Evolutionary conservation across 2,888 invertebrate species (phyloP), one percentile per base, ranked within the genome.

Genomic region (Cephus rjabovi): DNA sequence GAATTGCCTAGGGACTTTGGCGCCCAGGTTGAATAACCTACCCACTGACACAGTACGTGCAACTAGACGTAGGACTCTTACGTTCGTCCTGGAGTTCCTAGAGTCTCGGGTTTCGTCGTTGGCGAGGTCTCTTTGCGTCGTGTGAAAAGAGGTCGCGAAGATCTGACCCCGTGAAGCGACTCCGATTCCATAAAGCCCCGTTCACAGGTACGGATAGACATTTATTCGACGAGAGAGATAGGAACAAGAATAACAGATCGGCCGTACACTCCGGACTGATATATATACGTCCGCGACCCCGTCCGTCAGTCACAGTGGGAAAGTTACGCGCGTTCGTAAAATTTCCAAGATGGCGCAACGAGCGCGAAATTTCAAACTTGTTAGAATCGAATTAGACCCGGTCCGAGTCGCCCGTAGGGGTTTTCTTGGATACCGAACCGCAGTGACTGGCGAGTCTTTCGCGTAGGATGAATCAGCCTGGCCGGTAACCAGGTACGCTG

Each of bases 311-410:
- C 15, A 4, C 40, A 23, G 2, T 15, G 23, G 56, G 9, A 56
- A 56, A 23, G 9, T 6, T 9, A 15, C 23, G 23, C 23, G 56
- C 23, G 23, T 23, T 23, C 23, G 56, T 2, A 56, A 56, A 56
- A 2, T 9, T 56, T 56, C 56, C 56, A 56, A 56, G 0, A 56
- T 56, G 56, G 56, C 56, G 23, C 2, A 56, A 23, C 23, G 56
- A 23, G 56, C 56, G 56, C 9, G 56, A 56, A 56, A 56, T 56
- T 56, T 56, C 9, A 23, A 56, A 23, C 23, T 82, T 86, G 84
- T 85, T 86, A 86, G 86, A 86, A 84, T 84, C 84, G 79, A 83
- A 86, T 86, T 84, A 86, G 79, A 79, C 33, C 56, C 6, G 23
- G 40, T 15, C 23, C 6, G 76, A 79, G 75, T 75, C 33, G n/a